Conservation (phyloP, 2,797 vertebrate species). For the Salarias fasciatus region DNA sequence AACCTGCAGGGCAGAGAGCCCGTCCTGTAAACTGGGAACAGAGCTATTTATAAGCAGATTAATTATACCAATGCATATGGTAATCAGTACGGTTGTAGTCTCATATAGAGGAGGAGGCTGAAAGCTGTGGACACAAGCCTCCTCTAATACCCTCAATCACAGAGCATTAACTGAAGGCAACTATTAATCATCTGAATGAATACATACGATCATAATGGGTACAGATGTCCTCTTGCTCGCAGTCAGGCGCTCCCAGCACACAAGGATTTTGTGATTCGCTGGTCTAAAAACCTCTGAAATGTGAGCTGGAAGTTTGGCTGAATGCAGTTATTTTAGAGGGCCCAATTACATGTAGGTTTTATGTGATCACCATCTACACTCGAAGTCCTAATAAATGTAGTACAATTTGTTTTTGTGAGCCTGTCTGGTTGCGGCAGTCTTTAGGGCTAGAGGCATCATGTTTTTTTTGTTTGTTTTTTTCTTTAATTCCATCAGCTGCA, state of each 20-base stretch:
- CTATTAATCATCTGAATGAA: not conserved
- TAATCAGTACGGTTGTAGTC: constrained; percentile 63
- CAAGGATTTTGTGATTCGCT: not conserved
- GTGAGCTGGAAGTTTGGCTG: not conserved
- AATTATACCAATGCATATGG: constrained; percentile 76
- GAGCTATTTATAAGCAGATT: constrained; percentile 74
- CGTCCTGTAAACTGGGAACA: constrained; percentile 50
- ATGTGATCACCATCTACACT: too few relatives aligned
- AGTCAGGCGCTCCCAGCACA: too few relatives aligned
- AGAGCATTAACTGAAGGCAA: constrained; percentile 14
- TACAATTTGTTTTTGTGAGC: too few relatives aligned
- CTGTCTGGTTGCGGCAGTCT: too few relatives aligned
- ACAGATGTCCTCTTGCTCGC: not conserved
- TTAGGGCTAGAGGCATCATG: too few relatives aligned
- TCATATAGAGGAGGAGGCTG: constrained; percentile 39
- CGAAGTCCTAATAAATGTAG: too few relatives aligned
- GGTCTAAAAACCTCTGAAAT: not conserved
- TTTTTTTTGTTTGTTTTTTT: too few relatives aligned
- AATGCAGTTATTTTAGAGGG: too few relatives aligned
- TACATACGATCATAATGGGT: not conserved
- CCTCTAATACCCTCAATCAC: constrained; percentile 1
- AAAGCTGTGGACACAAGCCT: constrained; percentile 21
- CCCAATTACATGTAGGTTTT: too few relatives aligned
- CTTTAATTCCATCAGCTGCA: too few relatives aligned
- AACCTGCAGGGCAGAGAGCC: constrained; percentile 58